Evolutionary conservation across 2,113 vertebrate species (phyloP), one percentile per base, ranked within the genome.

Genomic region (Coregonus clupeaformis): DNA sequence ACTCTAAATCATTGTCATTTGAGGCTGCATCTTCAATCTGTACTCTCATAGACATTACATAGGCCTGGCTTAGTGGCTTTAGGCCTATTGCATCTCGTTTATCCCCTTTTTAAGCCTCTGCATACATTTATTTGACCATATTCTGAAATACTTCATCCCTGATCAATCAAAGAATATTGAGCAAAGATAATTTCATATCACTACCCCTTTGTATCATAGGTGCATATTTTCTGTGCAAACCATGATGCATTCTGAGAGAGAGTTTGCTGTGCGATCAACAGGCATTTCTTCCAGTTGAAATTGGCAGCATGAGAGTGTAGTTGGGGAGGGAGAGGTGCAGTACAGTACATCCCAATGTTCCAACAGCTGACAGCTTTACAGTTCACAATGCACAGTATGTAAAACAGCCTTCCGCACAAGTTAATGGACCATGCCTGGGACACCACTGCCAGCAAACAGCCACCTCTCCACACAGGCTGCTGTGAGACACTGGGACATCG

Each of bases 351-450:
- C 68, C 52, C 67, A 67, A 60, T 16, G 7, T 73, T 71, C 71
- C 73, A 82, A 69, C 76, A 82, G 78, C 68, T 81, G 80, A 81
- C 75, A 79, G 74, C 69, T 69, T 75, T 77, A 78, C 64, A 71
- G 76, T 64, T 77, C 75, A 79, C 72, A 60, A 77, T 18, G 72
- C 42, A 60, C 73, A 77, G 67, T 57, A 68, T 59, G 73, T 66
- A 77, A 68, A 72, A 73, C 71, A 42, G 42, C 69, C 78, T 20
- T 68, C 64, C 47, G 71, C 78, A 69, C 55, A 52, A 75, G 59
- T 73, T 72, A 47, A 76, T 36, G 55, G 68, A 68, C 25, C 47
- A 68, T 49, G 60, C 22, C 70, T 74, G 42, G 66, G 63, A 76
- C 36, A 4, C 49, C 73, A 68, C 52, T 52, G 36, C 69, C 20